phyloP scores from a whole-genome alignment of 2,797 vertebrate species.

The Bovichtus diacanthus region DNA sequence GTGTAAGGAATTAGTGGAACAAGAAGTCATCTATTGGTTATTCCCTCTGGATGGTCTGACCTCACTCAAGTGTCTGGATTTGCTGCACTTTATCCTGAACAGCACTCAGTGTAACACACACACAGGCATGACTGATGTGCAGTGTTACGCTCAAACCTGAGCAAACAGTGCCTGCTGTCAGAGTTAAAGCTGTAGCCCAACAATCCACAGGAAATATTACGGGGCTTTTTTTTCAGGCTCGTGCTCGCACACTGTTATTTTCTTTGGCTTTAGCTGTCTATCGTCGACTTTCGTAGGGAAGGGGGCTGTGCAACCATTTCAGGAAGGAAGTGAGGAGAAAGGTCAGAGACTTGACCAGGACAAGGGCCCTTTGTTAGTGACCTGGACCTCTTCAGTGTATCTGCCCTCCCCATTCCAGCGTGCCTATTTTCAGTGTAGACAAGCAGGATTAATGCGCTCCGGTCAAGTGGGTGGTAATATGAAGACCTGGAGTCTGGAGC shows the following conservation, averaged over 20 bases:
- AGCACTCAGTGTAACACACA: constrained; percentile 83
- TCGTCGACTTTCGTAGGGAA: constrained; percentile 85
- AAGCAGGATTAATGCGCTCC: constrained; percentile 71
- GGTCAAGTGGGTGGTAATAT: constrained; percentile 73
- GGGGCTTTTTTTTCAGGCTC: constrained; percentile 83
- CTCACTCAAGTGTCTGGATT: constrained; percentile 90
- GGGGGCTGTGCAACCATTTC: constrained; percentile 73
- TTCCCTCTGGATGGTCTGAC: constrained; percentile 89
- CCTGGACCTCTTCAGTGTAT: constrained; percentile 80
- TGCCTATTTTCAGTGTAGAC: constrained; percentile 52
- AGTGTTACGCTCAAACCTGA: constrained; percentile 82
- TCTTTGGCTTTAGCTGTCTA: constrained; percentile 88
- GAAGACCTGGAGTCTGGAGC: constrained; percentile 74
- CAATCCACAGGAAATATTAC: constrained; percentile 86
- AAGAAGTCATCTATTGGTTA: constrained; percentile 95
- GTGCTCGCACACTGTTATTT: constrained; percentile 87
- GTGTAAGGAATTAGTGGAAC: constrained; percentile 91
- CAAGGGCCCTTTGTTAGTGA: constrained; percentile 92
- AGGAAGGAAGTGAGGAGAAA: constrained; percentile 80
- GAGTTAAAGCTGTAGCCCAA: constrained; percentile 76
- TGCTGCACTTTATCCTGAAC: constrained; percentile 87
- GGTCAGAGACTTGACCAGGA: constrained; percentile 84
- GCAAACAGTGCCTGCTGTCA: constrained; percentile 89
- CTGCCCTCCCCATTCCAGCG: constrained; percentile 62
- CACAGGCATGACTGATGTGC: constrained; percentile 79